Evolutionary conservation across 2,113 vertebrate species (phyloP).

Genomic region (Mormyrus iriodes): DNA sequence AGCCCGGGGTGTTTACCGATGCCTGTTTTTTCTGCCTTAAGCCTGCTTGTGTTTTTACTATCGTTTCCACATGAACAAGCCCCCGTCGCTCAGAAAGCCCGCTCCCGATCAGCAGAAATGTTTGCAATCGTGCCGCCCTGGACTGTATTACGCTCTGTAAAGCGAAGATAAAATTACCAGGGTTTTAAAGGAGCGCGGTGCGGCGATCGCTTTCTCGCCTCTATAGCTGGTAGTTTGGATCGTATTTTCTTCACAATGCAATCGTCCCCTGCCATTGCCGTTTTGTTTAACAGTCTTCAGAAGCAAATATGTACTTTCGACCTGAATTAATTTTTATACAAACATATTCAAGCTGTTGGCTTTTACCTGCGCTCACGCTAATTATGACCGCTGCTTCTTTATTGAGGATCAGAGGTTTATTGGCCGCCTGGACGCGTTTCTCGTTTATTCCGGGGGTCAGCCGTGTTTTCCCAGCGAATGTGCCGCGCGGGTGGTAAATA

Average conservation of each 20-base stretch:
- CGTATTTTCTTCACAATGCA: background rate
- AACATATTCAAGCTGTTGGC: constrained; percentile 7
- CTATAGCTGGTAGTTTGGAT: background rate
- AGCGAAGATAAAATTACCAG: background rate
- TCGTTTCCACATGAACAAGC: background rate
- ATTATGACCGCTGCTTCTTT: background rate
- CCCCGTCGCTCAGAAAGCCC: background rate
- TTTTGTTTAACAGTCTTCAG: constrained; percentile 1
- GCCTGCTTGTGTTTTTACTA: background rate
- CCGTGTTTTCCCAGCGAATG: background rate
- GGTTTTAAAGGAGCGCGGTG: background rate
- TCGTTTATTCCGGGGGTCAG: background rate
- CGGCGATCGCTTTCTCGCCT: background rate
- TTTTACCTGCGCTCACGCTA: background rate
- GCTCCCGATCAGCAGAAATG: background rate
- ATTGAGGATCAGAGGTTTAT: constrained; percentile 1
- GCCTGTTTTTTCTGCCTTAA: background rate
- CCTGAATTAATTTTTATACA: constrained; percentile 15
- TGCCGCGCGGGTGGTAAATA: background rate
- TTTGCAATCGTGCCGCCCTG: background rate
- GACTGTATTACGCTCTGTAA: background rate
- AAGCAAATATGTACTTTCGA: constrained; percentile 1
- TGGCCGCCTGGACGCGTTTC: background rate
- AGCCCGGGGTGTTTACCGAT: background rate
- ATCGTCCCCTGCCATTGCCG: background rate